A percentile compares a stretch with the other conserved stretches of the same genome.
Evolutionary conservation across 2,797 vertebrate genomes (phyloP).

Genomic region (Hafferia zeledoni): DNA sequence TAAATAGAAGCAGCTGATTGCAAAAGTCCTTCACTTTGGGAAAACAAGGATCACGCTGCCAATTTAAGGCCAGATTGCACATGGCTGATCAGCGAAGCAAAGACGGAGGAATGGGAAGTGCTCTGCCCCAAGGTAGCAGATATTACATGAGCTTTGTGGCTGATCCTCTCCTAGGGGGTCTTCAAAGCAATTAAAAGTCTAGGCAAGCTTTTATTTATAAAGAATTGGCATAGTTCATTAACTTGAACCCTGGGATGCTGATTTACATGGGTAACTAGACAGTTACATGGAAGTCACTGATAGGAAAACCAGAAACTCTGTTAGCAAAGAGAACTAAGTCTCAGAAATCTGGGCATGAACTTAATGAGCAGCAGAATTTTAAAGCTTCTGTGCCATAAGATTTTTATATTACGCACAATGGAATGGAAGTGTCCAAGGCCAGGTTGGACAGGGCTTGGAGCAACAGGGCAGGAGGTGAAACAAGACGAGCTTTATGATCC

Average conservation of each 20-base stretch:
- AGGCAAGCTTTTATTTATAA: not conserved
- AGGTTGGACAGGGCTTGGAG: rapidly evolving
- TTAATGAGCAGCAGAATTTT: not conserved
- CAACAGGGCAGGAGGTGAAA: not conserved
- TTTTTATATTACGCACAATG: not conserved
- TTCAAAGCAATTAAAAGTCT: not conserved
- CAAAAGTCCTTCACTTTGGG: constrained; percentile 21
- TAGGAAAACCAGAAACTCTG: not conserved
- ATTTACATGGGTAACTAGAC: not conserved
- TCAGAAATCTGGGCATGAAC: not conserved
- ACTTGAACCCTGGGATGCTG: not conserved
- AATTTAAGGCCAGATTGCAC: not conserved
- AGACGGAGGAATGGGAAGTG: not conserved
- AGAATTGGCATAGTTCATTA: not conserved
- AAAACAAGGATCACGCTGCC: not conserved
- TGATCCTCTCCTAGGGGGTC: not conserved
- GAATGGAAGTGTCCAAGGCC: not conserved
- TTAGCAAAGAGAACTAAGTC: not conserved
- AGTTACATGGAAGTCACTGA: not conserved
- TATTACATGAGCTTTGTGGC: not conserved
- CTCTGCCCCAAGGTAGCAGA: not conserved
- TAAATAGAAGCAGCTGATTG: constrained; percentile 32
- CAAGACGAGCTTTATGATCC: not conserved
- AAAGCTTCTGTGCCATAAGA: not conserved
- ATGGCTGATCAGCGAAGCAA: not conserved